These are phyloP conservation scores for Melanerpes formicivorus DNA, from an alignment of 2,113 vertebrate species.

Conservation along the genomic window DNA sequence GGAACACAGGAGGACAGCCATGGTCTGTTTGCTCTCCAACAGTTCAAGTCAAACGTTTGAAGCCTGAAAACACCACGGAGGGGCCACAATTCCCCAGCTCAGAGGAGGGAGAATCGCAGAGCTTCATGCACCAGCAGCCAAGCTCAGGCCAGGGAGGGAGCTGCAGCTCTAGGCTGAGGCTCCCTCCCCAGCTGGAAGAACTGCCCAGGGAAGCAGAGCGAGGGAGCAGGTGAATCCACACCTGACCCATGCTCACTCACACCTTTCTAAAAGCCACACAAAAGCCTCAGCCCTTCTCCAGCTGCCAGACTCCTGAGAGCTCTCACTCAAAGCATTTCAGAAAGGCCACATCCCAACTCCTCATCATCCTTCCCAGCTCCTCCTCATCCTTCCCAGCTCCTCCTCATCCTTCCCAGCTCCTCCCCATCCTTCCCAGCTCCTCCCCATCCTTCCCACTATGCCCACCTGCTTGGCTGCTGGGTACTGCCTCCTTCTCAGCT, in stretches of 20 bases:
- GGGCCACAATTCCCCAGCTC: fast-evolving
- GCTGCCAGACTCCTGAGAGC: background rate
- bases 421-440: too few relatives aligned
- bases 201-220: background rate
- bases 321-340: background rate
- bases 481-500: background rate
- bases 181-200: background rate
- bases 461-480: background rate
- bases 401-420: background rate
- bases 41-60: background rate
- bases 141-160: background rate
- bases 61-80: background rate
- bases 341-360: background rate
- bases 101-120: background rate
- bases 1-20: background rate
- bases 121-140: background rate
- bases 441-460: background rate
- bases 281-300: background rate
- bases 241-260: fast-evolving
- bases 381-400: too few relatives aligned
- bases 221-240: fast-evolving
- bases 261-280: background rate
- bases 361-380: background rate
- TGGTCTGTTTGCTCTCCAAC: background rate
- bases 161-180: background rate